A percentile compares a stretch with the other conserved stretches of the same genome.
These are phyloP conservation scores for Dicrostonyx torquatus DNA, from an alignment of 2,797 vertebrate genomes.

Conservation along the genomic window DNA sequence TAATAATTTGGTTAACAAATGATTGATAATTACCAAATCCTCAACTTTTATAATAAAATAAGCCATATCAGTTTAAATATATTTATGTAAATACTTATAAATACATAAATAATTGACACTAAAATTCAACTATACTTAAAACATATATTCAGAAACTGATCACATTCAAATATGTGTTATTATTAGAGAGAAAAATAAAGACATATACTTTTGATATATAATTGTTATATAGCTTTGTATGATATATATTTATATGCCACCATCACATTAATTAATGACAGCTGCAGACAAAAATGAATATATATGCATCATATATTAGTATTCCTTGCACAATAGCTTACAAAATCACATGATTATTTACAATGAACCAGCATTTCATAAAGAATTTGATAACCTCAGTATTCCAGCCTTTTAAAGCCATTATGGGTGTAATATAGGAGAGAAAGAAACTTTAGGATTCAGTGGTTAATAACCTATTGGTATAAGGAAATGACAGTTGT, in stretches of 20 bases:
- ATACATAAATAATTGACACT: not conserved
- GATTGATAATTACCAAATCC: not conserved
- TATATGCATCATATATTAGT: not conserved
- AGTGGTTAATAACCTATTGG: not conserved
- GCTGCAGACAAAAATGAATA: not conserved
- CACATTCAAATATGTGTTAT: not conserved
- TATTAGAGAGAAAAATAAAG: not conserved
- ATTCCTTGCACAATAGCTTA: not conserved
- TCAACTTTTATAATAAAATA: not conserved
- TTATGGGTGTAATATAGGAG: not conserved
- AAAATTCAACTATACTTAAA: not conserved
- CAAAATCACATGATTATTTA: constrained; percentile 31
- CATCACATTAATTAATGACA: not conserved
- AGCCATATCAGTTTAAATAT: not conserved
- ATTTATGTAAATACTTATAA: not conserved
- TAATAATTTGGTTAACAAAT: not conserved
- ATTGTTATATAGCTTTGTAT: not conserved
- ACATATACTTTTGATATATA: not conserved
- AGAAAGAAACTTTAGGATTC: constrained; percentile 6
- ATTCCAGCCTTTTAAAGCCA: constrained; percentile 3
- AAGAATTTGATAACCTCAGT: not conserved
- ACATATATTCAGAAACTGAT: not conserved
- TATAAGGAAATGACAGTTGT: not conserved
- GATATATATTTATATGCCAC: not conserved
- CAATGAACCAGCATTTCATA: not conserved